Base-by-base conservation (phyloP, 2,113 vertebrate genomes). In the Erythrocercus mccallii region DNA sequence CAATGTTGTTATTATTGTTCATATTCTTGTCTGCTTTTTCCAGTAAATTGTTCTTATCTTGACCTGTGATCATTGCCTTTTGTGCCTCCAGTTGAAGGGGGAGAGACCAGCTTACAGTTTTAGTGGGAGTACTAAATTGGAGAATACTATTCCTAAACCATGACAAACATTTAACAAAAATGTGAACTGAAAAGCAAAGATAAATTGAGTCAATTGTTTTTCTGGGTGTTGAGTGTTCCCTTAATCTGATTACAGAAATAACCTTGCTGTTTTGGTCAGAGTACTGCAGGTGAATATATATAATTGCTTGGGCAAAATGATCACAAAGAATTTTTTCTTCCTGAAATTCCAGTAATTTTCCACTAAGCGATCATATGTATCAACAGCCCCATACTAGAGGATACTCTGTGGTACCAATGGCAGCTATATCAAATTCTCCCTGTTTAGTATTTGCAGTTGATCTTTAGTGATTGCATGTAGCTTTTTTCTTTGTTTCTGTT, bases 81-180 rank as follows among this genome's bases (percentile, higher is more conserved):
- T 53, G 7, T 73, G 33, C 23, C 23, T 73, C 45, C 16, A 38
- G 1, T 3, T 60, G 45, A 27, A 30, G 23, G 6, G 11, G 22
- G 6, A 35, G 13, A 30, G 22, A 31, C 10, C 11, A 44, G 12
- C 4, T 1, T 9, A 14, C 0, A 1, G 3, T 51, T 66, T n/a
- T 30, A 51, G 15, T 30, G 37, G 44, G 19, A 73, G 9, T 60
- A 25, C 13, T 51, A 38, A 51, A 53, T 8, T 53, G 53, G 11
- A 45, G 12, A 81, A 17, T n/a, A 60, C 5, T 28, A 10, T 60
- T 66, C 28, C 38, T 74, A 51, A 73, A 81, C 23, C 16, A n/a
- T 6, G 9, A 38, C 11, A 53, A 79, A 53, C 15, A 25, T 65
- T 69, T 44, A 90, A 64, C 15, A 35, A 64, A 78, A 82, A 77